Conservation (phyloP, 2,797 vertebrate genomes). For the Podarcis lilfordi region DNA sequence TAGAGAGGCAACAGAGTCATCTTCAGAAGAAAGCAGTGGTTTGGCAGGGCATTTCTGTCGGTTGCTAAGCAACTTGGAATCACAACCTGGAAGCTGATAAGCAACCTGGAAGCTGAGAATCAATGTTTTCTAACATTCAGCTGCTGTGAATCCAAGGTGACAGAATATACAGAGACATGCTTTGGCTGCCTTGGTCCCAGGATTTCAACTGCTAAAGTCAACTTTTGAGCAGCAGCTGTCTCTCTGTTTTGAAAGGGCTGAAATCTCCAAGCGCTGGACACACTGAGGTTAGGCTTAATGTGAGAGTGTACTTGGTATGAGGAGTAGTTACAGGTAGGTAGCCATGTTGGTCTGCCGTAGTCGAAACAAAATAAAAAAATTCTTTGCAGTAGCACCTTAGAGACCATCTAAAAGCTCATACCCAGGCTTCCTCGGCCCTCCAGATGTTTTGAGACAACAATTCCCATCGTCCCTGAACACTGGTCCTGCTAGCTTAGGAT, state of each 20-base stretch:
- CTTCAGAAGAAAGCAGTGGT: not conserved
- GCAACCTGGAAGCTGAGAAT: conserved; percentile 9
- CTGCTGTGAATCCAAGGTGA: conserved; percentile 6
- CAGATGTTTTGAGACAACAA: too few species aligned
- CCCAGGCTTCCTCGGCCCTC: too few species aligned
- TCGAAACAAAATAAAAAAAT: too few species aligned
- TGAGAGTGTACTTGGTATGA: not conserved
- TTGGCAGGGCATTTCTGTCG: not conserved
- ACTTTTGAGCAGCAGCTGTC: not conserved
- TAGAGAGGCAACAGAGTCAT: not conserved
- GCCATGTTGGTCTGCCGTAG: too few species aligned
- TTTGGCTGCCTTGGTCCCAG: not conserved
- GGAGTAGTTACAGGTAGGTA: not conserved
- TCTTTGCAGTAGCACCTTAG: too few species aligned
- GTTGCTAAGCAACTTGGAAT: conserved; percentile 12
- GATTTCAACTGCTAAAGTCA: not conserved
- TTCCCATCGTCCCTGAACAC: too few species aligned
- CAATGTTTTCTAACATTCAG: conserved; percentile 13
- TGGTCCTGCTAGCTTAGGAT: too few species aligned
- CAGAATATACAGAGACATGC: not conserved
- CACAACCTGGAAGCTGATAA: not conserved
- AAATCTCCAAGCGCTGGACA: not conserved
- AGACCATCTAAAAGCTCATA: too few species aligned
- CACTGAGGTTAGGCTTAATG: not conserved
- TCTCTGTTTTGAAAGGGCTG: not conserved